A percentile compares a stretch with the other conserved stretches of the same genome.
Conservation (phyloP, 2,888 invertebrate genomes). For the Yponomeuta evonymella region DNA sequence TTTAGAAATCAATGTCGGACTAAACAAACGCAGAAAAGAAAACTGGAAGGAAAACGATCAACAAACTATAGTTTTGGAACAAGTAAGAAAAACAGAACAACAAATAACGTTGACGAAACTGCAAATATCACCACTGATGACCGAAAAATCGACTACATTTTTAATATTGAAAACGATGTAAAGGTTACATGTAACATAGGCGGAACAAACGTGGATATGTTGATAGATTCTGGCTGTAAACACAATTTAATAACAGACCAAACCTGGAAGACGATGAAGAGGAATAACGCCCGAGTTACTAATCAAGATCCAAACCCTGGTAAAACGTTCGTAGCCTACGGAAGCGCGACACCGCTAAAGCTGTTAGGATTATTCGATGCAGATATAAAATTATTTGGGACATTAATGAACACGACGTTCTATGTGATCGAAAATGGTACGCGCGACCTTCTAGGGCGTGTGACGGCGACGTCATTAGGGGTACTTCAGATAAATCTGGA, state of each 20-base stretch:
- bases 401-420: not conserved
- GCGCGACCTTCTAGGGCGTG: not conserved
- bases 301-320: slow-evolving; percentile 20
- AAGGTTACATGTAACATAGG: slow-evolving; percentile 8
- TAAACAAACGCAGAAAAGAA: too few relatives aligned
- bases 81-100: not conserved
- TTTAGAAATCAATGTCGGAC: not conserved
- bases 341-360: slow-evolving; percentile 22
- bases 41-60: too few relatives aligned
- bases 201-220: slow-evolving; percentile 4
- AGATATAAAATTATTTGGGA: not conserved
- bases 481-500: not conserved
- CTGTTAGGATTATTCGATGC: not conserved
- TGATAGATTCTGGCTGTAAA: slow-evolving; percentile 21
- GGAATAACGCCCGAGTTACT: slow-evolving; percentile 13
- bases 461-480: not conserved
- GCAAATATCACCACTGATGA: slow-evolving; percentile 12
- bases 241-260: slow-evolving; percentile 25
- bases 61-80: too few relatives aligned
- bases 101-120: slow-evolving; percentile 13
- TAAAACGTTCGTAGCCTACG: slow-evolving; percentile 24
- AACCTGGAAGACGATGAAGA: slow-evolving; percentile 24
- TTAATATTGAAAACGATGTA: slow-evolving; percentile 11
- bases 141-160: slow-evolving; percentile 11
- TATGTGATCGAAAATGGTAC: slow-evolving; percentile 10